Percentiles rank a stretch among this genome's conserved stretches.
Conservation (phyloP, 1,140 invertebrate species). For the Sycobia sp. region DNA sequence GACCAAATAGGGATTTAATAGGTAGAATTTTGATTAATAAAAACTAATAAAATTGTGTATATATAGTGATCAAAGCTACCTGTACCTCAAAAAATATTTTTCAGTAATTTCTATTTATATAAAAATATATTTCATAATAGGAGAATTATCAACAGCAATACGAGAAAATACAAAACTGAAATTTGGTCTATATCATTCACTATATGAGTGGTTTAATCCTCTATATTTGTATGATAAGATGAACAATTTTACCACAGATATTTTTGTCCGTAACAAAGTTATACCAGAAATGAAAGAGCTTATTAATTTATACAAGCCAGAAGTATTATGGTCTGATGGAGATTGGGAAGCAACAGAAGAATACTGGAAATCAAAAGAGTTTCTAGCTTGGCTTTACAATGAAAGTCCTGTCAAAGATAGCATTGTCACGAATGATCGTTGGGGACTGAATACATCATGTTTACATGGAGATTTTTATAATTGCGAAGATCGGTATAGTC, state of each 20-base stretch:
- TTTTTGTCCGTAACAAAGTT: conserved; percentile 73
- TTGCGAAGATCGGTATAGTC: conserved; percentile 85
- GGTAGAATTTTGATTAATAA: conserved; percentile 56
- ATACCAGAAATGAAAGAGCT: conserved; percentile 78
- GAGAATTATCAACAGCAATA: conserved; percentile 75
- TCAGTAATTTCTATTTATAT: too few relatives aligned
- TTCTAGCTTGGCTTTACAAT: conserved; percentile 94
- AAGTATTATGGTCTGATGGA: conserved; percentile 93
- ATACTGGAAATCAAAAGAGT: conserved; percentile 83
- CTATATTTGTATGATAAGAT: conserved; percentile 78
- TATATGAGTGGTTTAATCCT: conserved; percentile 93
- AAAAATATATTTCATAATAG: conserved; percentile 49
- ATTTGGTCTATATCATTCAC: conserved; percentile 88
- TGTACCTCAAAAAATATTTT: too few relatives aligned
- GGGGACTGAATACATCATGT: conserved; percentile 79
- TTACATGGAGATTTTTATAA: conserved; percentile 90
- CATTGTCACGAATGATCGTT: conserved; percentile 84
- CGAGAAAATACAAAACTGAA: conserved; percentile 67
- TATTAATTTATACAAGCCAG: conserved; percentile 80
- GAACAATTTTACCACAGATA: conserved; percentile 69
- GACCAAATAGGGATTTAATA: conserved; percentile 82
- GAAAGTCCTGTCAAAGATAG: conserved; percentile 89
- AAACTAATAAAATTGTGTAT: background rate
- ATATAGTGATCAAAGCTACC: too few relatives aligned
- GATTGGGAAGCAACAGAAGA: conserved; percentile 81